Evolutionary conservation across 37 sponge, comb jelly and placozoan species (phyloP).

Genomic region (Eunapius fragilis): DNA sequence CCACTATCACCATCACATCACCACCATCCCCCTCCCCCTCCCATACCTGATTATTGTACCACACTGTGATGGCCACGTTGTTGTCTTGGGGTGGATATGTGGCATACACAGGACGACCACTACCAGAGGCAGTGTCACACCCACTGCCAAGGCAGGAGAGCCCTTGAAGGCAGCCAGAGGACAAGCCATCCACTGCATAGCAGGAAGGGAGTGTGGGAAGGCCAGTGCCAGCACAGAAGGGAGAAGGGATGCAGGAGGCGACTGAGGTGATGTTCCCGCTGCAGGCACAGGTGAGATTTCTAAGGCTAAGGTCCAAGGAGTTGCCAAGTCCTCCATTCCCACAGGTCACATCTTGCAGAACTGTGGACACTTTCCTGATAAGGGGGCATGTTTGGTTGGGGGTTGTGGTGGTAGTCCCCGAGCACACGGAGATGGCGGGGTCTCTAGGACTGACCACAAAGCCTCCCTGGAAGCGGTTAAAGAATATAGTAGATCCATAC

Average conservation of each 20-base stretch:
- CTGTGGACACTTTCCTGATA: background rate
- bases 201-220: slow-evolving; percentile 1
- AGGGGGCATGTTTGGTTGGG: background rate
- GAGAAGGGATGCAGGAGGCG: background rate
- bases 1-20: background rate
- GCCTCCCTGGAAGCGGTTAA: slow-evolving; percentile 38
- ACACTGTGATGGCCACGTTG: slow-evolving; percentile 53
- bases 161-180: background rate
- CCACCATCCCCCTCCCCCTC: background rate
- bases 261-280: slow-evolving; percentile 3
- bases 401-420: background rate
- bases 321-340: background rate
- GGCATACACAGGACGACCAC: background rate
- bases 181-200: background rate
- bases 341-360: background rate
- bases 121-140: background rate
- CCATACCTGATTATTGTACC: slow-evolving; percentile 83
- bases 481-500: slow-evolving; percentile 21
- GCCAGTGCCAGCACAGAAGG: background rate
- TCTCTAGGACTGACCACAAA: slow-evolving; percentile 25
- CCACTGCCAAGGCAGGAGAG: background rate
- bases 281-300: slow-evolving; percentile 24
- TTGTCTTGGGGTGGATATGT: slow-evolving; percentile 9
- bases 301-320: background rate
- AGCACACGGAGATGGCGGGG: background rate